Conservation (phyloP, 1,140 invertebrate genomes). For the Hormaphis cornu region DNA sequence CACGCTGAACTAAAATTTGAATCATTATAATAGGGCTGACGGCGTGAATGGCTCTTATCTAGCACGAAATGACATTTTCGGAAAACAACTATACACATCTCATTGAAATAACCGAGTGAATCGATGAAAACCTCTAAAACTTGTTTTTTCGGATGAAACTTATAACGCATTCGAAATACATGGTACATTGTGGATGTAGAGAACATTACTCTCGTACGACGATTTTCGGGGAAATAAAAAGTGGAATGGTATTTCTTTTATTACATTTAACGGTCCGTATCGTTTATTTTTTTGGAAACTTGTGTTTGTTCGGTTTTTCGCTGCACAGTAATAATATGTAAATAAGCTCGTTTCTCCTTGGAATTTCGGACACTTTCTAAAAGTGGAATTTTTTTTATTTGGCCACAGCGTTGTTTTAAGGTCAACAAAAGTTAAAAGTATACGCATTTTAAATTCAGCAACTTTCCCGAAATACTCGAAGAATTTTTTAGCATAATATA, state of each 20-base stretch:
- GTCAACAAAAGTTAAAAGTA: conserved; percentile 8
- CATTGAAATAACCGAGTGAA: too few relatives aligned
- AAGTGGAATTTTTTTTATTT: neutral
- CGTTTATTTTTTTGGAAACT: neutral
- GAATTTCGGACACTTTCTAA: neutral
- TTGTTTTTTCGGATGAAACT: too few relatives aligned
- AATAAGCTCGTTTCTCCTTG: conserved; percentile 3
- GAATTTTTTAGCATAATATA: conserved; percentile 13
- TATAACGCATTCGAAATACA: too few relatives aligned
- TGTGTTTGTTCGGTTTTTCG: neutral
- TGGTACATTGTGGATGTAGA: too few relatives aligned
- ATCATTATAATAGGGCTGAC: too few relatives aligned
- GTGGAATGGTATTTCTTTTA: neutral
- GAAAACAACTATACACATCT: too few relatives aligned
- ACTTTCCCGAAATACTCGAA: conserved; percentile 7
- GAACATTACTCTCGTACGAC: neutral
- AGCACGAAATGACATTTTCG: too few relatives aligned
- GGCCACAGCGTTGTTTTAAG: conserved; percentile 1
- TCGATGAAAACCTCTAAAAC: too few relatives aligned
- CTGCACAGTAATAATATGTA: conserved; percentile 20
- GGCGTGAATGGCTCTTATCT: too few relatives aligned
- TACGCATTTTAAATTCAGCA: conserved; percentile 25
- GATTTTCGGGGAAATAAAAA: neutral
- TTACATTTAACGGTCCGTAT: neutral
- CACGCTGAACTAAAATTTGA: too few relatives aligned